Evolutionary conservation across 2,888 invertebrate species (phyloP).

Genomic region (Crepidodera aurea): DNA sequence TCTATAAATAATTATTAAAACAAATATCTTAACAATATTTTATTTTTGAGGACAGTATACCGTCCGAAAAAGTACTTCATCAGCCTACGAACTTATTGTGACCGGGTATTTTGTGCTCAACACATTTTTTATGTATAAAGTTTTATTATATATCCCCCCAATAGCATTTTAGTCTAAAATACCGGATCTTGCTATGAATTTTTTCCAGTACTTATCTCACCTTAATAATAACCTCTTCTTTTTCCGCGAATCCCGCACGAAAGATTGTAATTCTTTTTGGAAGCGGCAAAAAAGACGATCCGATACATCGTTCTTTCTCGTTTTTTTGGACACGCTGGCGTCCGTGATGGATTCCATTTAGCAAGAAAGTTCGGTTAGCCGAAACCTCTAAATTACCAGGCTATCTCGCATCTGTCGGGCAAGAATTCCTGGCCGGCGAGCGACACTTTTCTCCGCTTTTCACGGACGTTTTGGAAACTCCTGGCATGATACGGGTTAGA

Average conservation of each 20-base stretch:
- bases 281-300: not conserved
- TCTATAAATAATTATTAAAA: no score
- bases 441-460: slow-evolving; percentile 3
- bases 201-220: not conserved
- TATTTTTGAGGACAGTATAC: no score
- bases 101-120: no score
- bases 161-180: no score
- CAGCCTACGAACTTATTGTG: no score
- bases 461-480: not conserved
- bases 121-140: no score
- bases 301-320: not conserved
- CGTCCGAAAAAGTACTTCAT: no score
- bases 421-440: slow-evolving; percentile 22
- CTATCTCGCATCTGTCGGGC: slow-evolving; percentile 27
- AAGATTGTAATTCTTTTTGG: not conserved
- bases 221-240: not conserved
- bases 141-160: no score
- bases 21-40: no score
- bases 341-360: slow-evolving; percentile 25
- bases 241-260: not conserved
- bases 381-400: slow-evolving; percentile 27
- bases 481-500: not conserved
- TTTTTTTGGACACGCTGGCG: not conserved
- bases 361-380: slow-evolving; percentile 16
- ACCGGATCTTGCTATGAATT: no score